Conservation (phyloP, 2,888 invertebrate species). For the Acronicta leporina region DNA sequence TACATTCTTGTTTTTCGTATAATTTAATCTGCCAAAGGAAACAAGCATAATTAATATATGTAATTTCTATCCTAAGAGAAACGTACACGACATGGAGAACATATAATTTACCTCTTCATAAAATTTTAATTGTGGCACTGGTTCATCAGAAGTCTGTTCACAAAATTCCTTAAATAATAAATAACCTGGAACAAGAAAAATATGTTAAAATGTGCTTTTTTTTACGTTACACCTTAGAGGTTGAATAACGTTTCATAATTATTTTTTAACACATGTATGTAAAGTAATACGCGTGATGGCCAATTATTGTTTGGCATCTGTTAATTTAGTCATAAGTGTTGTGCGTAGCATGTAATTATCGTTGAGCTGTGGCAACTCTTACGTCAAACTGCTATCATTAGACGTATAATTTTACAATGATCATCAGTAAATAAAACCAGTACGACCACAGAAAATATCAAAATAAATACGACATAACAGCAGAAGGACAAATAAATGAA, state of each 20-base stretch:
- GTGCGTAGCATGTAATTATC: constrained; percentile 42
- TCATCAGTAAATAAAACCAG: constrained; percentile 10
- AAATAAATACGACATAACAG: constrained; percentile 14
- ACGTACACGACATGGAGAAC: constrained; percentile 4
- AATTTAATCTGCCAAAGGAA: constrained; percentile 96
- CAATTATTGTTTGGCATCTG: constrained; percentile 48
- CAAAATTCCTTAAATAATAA: constrained; percentile 99
- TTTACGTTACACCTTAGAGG: constrained; percentile 35
- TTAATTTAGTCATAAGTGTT: constrained; percentile 48
- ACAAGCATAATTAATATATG: constrained; percentile 28
- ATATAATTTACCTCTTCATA: constrained; percentile 97
- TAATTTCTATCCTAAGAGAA: constrained; percentile 5
- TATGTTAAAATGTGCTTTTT: constrained; percentile 35
- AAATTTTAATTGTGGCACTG: constrained; percentile 99
- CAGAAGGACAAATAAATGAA: neutral
- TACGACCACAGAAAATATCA: too few relatives aligned
- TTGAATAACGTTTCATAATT: constrained; percentile 14
- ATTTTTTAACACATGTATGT: constrained; percentile 44
- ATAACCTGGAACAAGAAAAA: constrained; percentile 94
- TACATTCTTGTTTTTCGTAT: constrained; percentile 99
- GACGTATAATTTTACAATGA: constrained; percentile 14
- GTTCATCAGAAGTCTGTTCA: constrained; percentile 98
- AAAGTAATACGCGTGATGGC: constrained; percentile 43
- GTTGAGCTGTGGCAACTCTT: constrained; percentile 41
- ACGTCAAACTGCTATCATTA: constrained; percentile 41